Evolutionary conservation across 1,140 invertebrate genomes (phyloP).

Genomic region (Cyphomyrmex costatus): DNA sequence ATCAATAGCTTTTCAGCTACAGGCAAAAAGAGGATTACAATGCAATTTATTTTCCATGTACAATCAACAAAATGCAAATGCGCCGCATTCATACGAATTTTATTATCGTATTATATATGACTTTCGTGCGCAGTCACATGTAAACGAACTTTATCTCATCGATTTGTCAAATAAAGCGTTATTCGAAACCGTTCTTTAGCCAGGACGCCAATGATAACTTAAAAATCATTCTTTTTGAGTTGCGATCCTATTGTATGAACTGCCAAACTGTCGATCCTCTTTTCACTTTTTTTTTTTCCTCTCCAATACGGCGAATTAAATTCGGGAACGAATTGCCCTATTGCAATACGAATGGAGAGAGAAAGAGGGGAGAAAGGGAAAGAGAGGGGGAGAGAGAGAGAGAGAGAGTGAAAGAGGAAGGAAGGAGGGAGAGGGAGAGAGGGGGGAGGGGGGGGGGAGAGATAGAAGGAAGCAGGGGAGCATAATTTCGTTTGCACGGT

Average conservation of each 20-base stretch:
- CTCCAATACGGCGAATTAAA: conserved; percentile 56
- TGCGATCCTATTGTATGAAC: conserved; percentile 15
- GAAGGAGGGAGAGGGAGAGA: neutral
- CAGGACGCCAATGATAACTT: neutral
- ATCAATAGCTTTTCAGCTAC: conserved; percentile 37
- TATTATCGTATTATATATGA: conserved; percentile 9
- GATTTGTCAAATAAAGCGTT: conserved; percentile 19
- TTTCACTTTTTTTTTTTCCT: conserved; percentile 42
- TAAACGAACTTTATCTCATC: neutral
- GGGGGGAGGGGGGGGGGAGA: neutral
- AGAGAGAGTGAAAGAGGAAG: neutral
- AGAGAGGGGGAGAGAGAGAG: neutral
- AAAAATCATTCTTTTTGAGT: conserved; percentile 19
- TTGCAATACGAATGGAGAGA: conserved; percentile 21
- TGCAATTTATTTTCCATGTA: conserved; percentile 41
- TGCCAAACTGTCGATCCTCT: conserved; percentile 25
- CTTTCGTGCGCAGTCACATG: neutral
- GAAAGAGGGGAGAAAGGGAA: neutral
- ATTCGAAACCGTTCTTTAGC: conserved; percentile 4
- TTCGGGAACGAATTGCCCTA: conserved; percentile 63
- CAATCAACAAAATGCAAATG: conserved; percentile 47
- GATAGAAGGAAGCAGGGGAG: conserved; percentile 24
- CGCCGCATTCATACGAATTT: conserved; percentile 21
- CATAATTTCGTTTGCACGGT: conserved; percentile 57
- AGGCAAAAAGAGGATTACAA: conserved; percentile 42